phyloP scores from a whole-genome alignment of 1,140 invertebrate species.

The Tigriopus japonicus region DNA sequence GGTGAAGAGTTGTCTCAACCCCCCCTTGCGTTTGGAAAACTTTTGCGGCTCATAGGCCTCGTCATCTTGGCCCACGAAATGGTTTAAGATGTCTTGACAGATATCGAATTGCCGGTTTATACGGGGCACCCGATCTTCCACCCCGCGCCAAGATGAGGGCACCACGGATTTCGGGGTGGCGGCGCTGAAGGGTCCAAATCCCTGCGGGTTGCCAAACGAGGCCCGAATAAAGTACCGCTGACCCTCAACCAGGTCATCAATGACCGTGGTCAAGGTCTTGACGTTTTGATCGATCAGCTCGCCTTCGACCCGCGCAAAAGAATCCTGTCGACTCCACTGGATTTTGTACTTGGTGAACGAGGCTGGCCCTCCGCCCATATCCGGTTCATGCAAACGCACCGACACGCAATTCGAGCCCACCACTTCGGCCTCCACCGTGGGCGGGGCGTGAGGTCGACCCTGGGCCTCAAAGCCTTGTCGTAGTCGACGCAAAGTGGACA shows the following conservation, averaged over 20 bases:
- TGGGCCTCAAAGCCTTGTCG: slow-evolving; percentile 38
- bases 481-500: slow-evolving; percentile 55
- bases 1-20: slow-evolving; percentile 55
- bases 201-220: slow-evolving; percentile 68
- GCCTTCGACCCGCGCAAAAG: slow-evolving; percentile 55
- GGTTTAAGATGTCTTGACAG: neutral
- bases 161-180: slow-evolving; percentile 59
- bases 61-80: neutral
- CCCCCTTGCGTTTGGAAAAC: no score
- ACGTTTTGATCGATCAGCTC: slow-evolving; percentile 32
- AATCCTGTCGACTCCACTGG: slow-evolving; percentile 51
- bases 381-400: slow-evolving; percentile 3
- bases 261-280: slow-evolving; percentile 32
- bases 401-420: neutral
- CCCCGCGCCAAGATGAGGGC: slow-evolving; percentile 39
- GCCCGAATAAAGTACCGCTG: slow-evolving; percentile 68
- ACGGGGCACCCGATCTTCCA: slow-evolving; percentile 41
- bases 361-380: neutral
- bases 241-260: slow-evolving; percentile 49
- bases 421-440: neutral
- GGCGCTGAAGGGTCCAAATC: slow-evolving; percentile 53
- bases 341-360: slow-evolving; percentile 23
- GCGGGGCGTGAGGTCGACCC: slow-evolving; percentile 2
- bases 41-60: neutral
- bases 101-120: neutral